Conservation (phyloP, 2,113 vertebrate genomes). For the Sarotherodon lohbergeri region DNA sequence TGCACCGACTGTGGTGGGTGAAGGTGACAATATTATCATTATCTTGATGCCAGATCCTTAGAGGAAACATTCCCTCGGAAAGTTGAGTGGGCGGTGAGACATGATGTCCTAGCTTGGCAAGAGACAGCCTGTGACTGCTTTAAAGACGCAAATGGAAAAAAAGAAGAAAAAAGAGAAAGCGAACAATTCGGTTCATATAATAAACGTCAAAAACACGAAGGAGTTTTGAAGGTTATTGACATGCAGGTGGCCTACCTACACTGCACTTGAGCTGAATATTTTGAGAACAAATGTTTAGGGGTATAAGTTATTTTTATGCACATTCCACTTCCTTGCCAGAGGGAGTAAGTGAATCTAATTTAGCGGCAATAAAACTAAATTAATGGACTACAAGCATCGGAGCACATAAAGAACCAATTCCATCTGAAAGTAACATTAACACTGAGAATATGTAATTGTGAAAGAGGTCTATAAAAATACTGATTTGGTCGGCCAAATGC, state of each 20-base stretch:
- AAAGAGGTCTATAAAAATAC: conserved; percentile 72
- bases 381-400: conserved; percentile 74
- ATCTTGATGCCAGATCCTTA: conserved; percentile 48
- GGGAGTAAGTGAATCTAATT: conserved; percentile 76
- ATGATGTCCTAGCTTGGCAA: conserved; percentile 23
- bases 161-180: neutral
- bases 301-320: conserved; percentile 75
- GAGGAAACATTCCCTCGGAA: conserved; percentile 44
- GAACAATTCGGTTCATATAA: conserved; percentile 9
- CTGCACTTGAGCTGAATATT: conserved; percentile 46
- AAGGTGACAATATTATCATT: conserved; percentile 65
- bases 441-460: conserved; percentile 69
- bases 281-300: conserved; percentile 70
- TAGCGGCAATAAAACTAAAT: conserved; percentile 78
- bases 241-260: conserved; percentile 36
- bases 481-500: conserved; percentile 71
- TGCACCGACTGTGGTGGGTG: conserved; percentile 35
- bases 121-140: neutral
- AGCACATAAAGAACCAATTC: conserved; percentile 76
- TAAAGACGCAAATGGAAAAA: conserved; percentile 8
- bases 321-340: conserved; percentile 64
- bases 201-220: conserved; percentile 1
- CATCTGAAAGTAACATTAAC: conserved; percentile 75
- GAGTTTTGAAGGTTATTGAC: conserved; percentile 52
- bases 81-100: conserved; percentile 37